Evolutionary conservation across 1,140 invertebrate genomes (phyloP).

Genomic region (Drosophila watanabei): DNA sequence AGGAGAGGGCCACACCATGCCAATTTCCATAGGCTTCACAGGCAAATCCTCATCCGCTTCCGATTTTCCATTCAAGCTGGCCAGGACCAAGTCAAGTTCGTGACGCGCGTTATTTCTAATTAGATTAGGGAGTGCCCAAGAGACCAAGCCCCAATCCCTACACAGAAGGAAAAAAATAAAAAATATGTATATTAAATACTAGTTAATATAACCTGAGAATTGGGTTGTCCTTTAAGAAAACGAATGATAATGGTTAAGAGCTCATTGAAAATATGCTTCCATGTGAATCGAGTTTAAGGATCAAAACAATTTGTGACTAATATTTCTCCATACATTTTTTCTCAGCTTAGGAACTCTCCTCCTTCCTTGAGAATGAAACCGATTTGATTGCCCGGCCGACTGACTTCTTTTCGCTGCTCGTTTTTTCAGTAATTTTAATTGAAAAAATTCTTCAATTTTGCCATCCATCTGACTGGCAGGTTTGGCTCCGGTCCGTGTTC

Average conservation of each 20-base stretch:
- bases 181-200: neutral
- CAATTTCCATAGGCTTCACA: slow-evolving; percentile 37
- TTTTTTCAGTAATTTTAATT: slow-evolving; percentile 75
- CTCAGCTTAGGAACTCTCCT: slow-evolving; percentile 5
- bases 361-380: slow-evolving; percentile 21
- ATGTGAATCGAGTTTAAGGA: neutral
- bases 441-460: slow-evolving; percentile 84
- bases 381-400: slow-evolving; percentile 57
- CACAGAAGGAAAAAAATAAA: neutral
- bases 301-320: neutral
- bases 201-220: neutral
- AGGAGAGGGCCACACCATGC: neutral
- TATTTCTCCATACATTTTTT: neutral
- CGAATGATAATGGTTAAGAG: neutral
- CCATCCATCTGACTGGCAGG: slow-evolving; percentile 63
- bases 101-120: slow-evolving; percentile 81
- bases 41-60: neutral
- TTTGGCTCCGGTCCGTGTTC: slow-evolving; percentile 11
- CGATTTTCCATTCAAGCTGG: slow-evolving; percentile 35
- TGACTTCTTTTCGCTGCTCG: slow-evolving; percentile 37
- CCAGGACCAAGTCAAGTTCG: slow-evolving; percentile 70
- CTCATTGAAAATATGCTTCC: no score
- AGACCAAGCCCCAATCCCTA: slow-evolving; percentile 18
- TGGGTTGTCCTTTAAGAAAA: neutral
- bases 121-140: slow-evolving; percentile 58